Evolutionary conservation across 2,888 invertebrate genomes (phyloP).

Genomic region (Drosophila pullipes): DNA sequence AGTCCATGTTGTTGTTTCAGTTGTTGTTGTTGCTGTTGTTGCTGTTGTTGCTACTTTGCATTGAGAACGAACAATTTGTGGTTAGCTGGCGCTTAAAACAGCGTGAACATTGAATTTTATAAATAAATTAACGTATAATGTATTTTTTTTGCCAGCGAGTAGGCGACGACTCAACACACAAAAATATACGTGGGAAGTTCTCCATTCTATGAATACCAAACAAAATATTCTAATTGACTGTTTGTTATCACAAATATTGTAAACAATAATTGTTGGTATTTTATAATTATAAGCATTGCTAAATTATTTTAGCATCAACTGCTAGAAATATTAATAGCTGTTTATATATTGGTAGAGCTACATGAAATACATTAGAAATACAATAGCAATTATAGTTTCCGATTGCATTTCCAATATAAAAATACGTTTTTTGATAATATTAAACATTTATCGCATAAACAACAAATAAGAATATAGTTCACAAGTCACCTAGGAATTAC

Average conservation of each 20-base stretch:
- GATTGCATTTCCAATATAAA: not conserved
- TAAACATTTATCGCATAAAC: not conserved
- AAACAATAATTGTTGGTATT: not conserved
- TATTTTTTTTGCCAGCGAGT: conserved; percentile 31
- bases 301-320: not conserved
- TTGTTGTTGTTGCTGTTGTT: conserved; percentile 39
- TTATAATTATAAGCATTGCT: not conserved
- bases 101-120: conserved; percentile 70
- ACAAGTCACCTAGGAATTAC: not conserved
- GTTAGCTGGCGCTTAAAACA: conserved; percentile 52
- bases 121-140: conserved; percentile 70
- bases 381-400: not conserved
- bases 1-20: conserved; percentile 21
- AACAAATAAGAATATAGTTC: not conserved
- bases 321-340: not conserved
- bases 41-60: conserved; percentile 48
- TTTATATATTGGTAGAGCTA: not conserved
- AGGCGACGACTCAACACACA: conserved; percentile 4
- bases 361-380: not conserved
- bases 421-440: not conserved
- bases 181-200: conserved; percentile 4
- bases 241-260: not conserved
- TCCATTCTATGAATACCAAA: not conserved
- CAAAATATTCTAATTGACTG: conserved; percentile 8
- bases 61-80: conserved; percentile 64